phyloP scores from a whole-genome alignment of 2,797 vertebrate genomes.

The Lacerta bilineata region DNA sequence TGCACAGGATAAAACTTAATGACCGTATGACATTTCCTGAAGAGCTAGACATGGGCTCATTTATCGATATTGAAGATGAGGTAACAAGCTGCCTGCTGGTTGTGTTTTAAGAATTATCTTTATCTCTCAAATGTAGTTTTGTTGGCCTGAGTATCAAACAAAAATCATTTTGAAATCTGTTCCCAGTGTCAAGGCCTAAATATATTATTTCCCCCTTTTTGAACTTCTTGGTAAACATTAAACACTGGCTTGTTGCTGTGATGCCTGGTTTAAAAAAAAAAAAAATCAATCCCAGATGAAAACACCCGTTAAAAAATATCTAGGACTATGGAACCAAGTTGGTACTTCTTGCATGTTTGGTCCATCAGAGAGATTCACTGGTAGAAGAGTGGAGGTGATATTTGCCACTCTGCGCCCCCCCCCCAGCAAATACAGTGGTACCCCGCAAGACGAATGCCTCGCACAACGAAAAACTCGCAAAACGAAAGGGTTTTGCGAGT shows the following conservation, averaged over 20 bases:
- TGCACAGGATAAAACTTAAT: conserved; percentile 99
- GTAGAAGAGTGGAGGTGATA: neutral
- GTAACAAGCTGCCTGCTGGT: conserved; percentile 76
- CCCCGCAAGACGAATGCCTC: too few relatives aligned
- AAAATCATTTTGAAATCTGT: neutral
- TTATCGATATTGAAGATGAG: conserved; percentile 98
- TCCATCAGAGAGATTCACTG: neutral
- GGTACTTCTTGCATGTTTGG: neutral
- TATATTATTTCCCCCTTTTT: neutral
- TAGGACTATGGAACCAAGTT: too few relatives aligned
- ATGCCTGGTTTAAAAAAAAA: neutral
- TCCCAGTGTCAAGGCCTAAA: neutral
- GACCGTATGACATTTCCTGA: conserved; percentile 99
- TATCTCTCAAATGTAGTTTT: conserved; percentile 1
- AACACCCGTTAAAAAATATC: neutral
- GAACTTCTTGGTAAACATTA: neutral
- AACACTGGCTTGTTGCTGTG: neutral
- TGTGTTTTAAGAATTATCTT: conserved; percentile 16
- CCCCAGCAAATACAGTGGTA: rapidly evolving
- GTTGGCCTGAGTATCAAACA: neutral
- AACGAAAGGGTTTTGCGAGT: too few relatives aligned
- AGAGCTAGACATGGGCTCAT: conserved; percentile 97
- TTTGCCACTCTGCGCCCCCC: neutral
- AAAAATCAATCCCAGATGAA: neutral
- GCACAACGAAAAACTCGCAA: too few relatives aligned